These are phyloP conservation scores for Phyllotreta cruciferae DNA, from an alignment of 2,888 invertebrate genomes.

Conservation along the genomic window DNA sequence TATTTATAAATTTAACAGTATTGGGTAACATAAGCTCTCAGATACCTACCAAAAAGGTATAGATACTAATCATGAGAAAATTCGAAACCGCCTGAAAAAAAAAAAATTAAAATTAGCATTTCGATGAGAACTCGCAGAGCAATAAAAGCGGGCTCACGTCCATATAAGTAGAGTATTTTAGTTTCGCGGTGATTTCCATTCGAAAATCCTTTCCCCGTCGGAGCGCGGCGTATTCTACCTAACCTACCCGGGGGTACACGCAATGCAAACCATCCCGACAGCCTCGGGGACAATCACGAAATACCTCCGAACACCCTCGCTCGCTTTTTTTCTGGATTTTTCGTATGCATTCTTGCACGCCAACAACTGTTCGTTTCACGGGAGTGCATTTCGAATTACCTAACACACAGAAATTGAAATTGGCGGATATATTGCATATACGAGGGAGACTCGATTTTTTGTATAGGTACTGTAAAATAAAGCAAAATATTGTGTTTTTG, in stretches of 20 bases:
- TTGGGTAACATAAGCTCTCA: no score
- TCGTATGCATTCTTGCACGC: slow-evolving; percentile 28
- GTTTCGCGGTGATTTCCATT: slow-evolving; percentile 12
- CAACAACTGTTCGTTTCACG: slow-evolving; percentile 4
- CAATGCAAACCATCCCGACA: slow-evolving; percentile 18
- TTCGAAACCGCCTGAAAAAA: slow-evolving; percentile 10
- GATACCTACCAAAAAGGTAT: no score
- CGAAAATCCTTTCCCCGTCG: slow-evolving; percentile 7
- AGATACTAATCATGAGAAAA: slow-evolving; percentile 5
- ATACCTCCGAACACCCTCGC: slow-evolving; percentile 33
- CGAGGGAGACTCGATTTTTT: no score
- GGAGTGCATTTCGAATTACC: no score
- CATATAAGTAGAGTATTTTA: no score
- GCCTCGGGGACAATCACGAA: slow-evolving; percentile 29
- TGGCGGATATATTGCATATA: no score
- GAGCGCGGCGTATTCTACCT: no score
- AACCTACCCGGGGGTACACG: slow-evolving; percentile 20
- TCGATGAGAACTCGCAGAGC: slow-evolving; percentile 12
- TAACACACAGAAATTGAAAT: no score
- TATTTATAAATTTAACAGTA: no score
- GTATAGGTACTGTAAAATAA: no score
- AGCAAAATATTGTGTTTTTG: no score
- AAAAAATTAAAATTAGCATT: slow-evolving; percentile 14
- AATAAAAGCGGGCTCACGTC: slow-evolving; percentile 8
- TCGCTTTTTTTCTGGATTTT: slow-evolving; percentile 19